Percentiles rank a stretch among this genome's conserved stretches.
Conservation (phyloP, 2,888 invertebrate species). For the Malacosoma neustria region DNA sequence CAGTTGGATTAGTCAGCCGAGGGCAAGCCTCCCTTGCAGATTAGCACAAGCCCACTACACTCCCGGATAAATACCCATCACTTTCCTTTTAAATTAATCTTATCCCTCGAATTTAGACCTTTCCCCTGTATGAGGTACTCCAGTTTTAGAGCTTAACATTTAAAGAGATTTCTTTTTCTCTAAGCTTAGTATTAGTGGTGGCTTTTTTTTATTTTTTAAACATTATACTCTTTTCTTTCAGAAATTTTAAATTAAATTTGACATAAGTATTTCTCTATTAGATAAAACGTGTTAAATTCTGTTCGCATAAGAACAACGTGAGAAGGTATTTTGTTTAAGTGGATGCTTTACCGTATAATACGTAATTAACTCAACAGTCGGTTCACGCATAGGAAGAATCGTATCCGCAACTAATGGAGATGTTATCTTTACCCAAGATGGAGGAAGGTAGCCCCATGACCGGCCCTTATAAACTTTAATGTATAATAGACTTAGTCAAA, state of each 20-base stretch:
- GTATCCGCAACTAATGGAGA: slow-evolving; percentile 64
- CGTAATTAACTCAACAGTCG: slow-evolving; percentile 13
- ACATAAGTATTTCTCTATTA: neutral
- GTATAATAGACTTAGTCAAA: slow-evolving; percentile 54
- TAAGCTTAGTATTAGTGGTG: neutral
- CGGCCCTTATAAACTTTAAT: slow-evolving; percentile 55
- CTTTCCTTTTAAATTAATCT: slow-evolving; percentile 21
- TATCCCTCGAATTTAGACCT: neutral
- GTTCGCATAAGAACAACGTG: too few relatives aligned
- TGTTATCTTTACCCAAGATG: slow-evolving; percentile 56
- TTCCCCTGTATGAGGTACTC: neutral
- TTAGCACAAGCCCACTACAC: slow-evolving; percentile 25
- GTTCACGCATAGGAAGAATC: slow-evolving; percentile 60
- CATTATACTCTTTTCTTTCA: neutral
- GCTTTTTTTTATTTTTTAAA: too few relatives aligned
- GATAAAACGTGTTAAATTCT: too few relatives aligned
- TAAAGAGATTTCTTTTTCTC: neutral
- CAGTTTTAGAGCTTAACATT: slow-evolving; percentile 4
- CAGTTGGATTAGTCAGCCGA: slow-evolving; percentile 46
- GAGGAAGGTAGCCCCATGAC: slow-evolving; percentile 42
- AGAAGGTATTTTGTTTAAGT: neutral
- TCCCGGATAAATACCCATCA: slow-evolving; percentile 28
- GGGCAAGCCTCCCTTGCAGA: slow-evolving; percentile 27
- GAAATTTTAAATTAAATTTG: neutral
- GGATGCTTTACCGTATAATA: neutral